A percentile compares a stretch with the other conserved stretches of the same genome.
These are phyloP conservation scores for Phytoseiulus persimilis DNA, from an alignment of 2,888 invertebrate species.

Conservation along the genomic window DNA sequence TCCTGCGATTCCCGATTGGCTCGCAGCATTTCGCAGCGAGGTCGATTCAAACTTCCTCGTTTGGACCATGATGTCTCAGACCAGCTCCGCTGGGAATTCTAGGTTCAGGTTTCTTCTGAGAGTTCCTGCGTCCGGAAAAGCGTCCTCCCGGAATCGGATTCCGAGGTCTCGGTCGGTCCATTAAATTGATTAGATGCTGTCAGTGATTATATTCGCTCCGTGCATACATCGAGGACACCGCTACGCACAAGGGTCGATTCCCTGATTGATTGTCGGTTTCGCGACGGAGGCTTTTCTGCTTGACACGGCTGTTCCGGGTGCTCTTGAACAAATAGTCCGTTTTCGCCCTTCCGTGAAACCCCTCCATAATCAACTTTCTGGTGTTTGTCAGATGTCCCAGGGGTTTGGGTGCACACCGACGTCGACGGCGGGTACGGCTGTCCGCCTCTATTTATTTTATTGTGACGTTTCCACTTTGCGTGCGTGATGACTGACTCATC, in stretches of 20 bases:
- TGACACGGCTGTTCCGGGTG: background rate
- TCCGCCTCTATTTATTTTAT: background rate
- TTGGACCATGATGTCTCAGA: too few relatives aligned
- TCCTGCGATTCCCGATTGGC: background rate
- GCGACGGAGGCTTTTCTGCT: background rate
- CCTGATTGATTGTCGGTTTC: background rate
- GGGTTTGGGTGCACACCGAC: background rate
- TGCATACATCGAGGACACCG: background rate
- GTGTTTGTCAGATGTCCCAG: background rate
- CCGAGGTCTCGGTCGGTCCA: too few relatives aligned
- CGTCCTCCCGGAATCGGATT: too few relatives aligned
- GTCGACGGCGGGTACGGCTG: background rate
- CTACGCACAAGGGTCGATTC: background rate
- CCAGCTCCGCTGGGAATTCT: too few relatives aligned
- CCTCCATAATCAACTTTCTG: background rate
- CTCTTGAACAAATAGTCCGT: background rate
- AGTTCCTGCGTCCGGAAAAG: too few relatives aligned
- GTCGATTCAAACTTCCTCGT: too few relatives aligned
- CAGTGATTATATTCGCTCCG: background rate
- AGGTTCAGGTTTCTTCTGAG: too few relatives aligned
- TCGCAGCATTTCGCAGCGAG: too few relatives aligned
- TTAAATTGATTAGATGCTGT: background rate
- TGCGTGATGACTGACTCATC: background rate
- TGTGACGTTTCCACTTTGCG: background rate
- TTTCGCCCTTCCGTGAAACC: background rate